phyloP scores from a whole-genome alignment of 2,113 vertebrate species.

The Caranx ignobilis region DNA sequence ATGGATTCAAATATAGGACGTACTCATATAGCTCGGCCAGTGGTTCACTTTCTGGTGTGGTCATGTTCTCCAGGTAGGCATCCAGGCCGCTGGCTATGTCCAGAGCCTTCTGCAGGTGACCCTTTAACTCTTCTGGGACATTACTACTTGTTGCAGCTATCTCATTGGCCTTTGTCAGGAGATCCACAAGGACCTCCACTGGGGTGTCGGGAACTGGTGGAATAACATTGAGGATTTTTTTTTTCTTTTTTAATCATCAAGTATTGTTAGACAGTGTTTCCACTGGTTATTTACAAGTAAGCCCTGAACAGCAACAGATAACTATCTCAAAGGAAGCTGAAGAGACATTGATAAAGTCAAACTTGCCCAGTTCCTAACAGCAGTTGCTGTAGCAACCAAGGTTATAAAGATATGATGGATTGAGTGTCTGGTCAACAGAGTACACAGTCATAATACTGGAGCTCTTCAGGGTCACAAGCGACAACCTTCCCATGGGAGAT shows the following conservation, averaged over 20 bases:
- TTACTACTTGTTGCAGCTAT: slow-evolving; percentile 64
- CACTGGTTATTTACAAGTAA: background rate
- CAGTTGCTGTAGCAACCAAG: background rate
- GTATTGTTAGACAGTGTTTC: background rate
- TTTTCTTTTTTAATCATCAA: background rate
- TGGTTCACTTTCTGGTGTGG: slow-evolving; percentile 73
- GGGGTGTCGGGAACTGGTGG: slow-evolving; percentile 79
- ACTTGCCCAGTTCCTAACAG: background rate
- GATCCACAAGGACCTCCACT: slow-evolving; percentile 80
- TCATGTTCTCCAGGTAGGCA: slow-evolving; percentile 79
- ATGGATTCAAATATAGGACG: background rate
- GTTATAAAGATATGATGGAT: background rate
- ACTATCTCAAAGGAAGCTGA: no score
- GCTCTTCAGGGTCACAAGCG: background rate
- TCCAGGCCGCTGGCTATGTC: slow-evolving; percentile 83
- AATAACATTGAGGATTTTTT: background rate
- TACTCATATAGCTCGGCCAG: slow-evolving; percentile 78
- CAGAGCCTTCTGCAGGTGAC: slow-evolving; percentile 82
- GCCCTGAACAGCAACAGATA: background rate
- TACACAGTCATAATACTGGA: background rate
- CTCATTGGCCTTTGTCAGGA: slow-evolving; percentile 83
- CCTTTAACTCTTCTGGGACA: slow-evolving; percentile 78
- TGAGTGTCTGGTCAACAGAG: background rate
- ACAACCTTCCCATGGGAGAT: no score
- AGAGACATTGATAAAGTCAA: background rate